Evolutionary conservation across 2,888 invertebrate species (phyloP).

Genomic region (Athrips mouffetella): DNA sequence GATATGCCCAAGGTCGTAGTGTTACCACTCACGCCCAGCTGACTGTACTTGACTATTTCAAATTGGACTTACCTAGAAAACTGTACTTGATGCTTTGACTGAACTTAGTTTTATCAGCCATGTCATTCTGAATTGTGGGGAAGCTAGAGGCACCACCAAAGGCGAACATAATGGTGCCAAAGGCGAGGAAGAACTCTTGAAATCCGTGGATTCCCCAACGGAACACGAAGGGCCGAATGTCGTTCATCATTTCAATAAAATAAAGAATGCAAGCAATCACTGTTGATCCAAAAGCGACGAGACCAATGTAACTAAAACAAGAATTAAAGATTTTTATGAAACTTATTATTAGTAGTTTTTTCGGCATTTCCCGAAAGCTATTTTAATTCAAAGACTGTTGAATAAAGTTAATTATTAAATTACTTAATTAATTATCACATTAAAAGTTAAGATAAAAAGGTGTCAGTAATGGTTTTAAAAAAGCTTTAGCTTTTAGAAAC

Average conservation of each 20-base stretch:
- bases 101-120: conserved; percentile 82
- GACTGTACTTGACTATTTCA: background rate
- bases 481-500: too few species aligned
- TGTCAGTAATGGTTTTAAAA: too few species aligned
- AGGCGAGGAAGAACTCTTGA: conserved; percentile 82
- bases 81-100: conserved; percentile 80
- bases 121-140: conserved; percentile 89
- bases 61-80: conserved; percentile 75
- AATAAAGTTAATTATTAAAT: background rate
- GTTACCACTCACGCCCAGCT: background rate
- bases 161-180: conserved; percentile 84
- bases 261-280: conserved; percentile 80
- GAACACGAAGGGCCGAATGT: conserved; percentile 62
- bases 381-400: too few species aligned
- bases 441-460: background rate
- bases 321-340: too few species aligned
- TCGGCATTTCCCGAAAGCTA: too few species aligned
- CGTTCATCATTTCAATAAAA: conserved; percentile 79
- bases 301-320: conserved; percentile 77
- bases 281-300: conserved; percentile 81
- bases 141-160: conserved; percentile 87
- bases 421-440: background rate
- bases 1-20: too few species aligned
- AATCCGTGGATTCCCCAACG: conserved; percentile 76
- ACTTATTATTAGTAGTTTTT: too few species aligned